These are phyloP conservation scores for Naja naja DNA, from an alignment of 2,113 vertebrate genomes.

Conservation along the genomic window DNA sequence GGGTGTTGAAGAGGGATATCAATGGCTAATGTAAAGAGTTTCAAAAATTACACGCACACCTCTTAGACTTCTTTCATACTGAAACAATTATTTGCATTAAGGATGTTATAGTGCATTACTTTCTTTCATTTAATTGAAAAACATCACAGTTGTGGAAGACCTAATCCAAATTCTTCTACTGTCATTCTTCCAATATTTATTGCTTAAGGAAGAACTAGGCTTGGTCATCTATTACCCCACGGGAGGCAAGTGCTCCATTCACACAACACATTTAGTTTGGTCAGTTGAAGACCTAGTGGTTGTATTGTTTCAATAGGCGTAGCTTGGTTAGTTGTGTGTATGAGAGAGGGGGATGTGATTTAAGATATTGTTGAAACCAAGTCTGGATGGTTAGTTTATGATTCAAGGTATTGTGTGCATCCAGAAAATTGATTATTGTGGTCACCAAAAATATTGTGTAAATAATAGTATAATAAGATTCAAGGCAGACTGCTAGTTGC, in stretches of 20 bases:
- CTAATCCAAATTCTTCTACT: neutral
- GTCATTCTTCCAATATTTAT: neutral
- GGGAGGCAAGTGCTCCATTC: neutral
- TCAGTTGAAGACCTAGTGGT: neutral
- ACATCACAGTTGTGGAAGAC: neutral
- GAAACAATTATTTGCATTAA: slow-evolving; percentile 21
- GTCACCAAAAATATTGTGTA: neutral
- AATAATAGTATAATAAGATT: neutral
- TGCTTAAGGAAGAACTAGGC: neutral
- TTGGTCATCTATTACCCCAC: neutral
- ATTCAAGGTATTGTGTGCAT: neutral
- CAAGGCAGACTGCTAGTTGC: neutral
- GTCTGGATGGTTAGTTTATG: neutral
- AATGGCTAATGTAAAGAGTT: neutral
- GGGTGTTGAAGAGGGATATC: neutral
- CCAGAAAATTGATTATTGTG: neutral
- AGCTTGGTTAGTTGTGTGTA: neutral
- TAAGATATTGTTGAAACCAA: neutral
- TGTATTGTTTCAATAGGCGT: neutral
- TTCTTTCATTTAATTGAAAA: neutral
- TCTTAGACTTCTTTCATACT: slow-evolving; percentile 36
- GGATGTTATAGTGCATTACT: neutral
- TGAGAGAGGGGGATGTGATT: neutral
- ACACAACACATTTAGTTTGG: neutral
- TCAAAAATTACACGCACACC: neutral